Base-by-base conservation (phyloP, 2,888 invertebrate genomes). In the Phaonia tiefii region DNA sequence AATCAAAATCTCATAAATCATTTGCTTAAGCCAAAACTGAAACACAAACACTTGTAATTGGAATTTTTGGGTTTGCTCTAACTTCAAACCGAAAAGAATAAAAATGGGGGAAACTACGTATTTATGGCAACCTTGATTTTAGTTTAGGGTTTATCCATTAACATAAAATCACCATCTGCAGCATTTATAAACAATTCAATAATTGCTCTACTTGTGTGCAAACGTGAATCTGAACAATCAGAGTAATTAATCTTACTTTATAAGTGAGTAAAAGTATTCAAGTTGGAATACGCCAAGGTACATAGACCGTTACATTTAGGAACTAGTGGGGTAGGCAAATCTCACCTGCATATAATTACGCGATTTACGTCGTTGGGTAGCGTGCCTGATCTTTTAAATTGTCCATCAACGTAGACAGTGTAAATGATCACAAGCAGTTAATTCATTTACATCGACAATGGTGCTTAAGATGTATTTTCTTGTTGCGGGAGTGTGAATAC, bases 121-220 rank as follows among this genome's bases (percentile, higher is more conserved):
- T 80, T 72, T 69, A 63, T 65, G 39, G n/a, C 54, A 54, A 69
- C 79, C 79, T 80, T 80, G 79, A 80, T 54, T 69, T 75, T 67
- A 72, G 72, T 69, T 20, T 54, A 54, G 54, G 31, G 63, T 51
- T 25, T 17, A 51, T 70, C 66, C 66, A 71, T 71, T 66, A 51
- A 71, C 46, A 26, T 1, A 42, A 69, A n/a, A 66, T 46, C 44
- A 42, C 46, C 46, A 51, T 71, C 1, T 54, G 54, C 13, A 13
- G 31, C 31, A 5, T 8, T 3, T 31, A 31, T 31, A 44, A 44
- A 54, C 22, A 22, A 54, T 25, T 22, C 54, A 54, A 54, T 54
- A 8, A 13, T 25, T 54, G 54, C 54, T 25, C 2, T 31, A 31
- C 31, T 31, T 31, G 31, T 3, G 31, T 8, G 3, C 31, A 31